Base-by-base conservation (phyloP, 92 coral and sea anemone genomes). In the Pocillopora meandrina region DNA sequence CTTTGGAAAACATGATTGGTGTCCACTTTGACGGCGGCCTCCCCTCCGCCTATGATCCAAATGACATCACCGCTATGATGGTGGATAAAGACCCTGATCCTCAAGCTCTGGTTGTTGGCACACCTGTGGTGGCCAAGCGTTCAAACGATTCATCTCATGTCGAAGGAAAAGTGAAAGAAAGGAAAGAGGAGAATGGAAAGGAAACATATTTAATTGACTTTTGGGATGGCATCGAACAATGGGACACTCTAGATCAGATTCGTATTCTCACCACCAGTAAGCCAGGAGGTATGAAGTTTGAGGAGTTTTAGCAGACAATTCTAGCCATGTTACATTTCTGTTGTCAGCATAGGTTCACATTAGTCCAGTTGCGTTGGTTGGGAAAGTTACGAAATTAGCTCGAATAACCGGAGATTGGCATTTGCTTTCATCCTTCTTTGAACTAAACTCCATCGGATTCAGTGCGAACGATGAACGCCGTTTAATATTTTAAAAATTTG, bases 11-110 rank as follows among this genome's bases (percentile, higher is more conserved):
- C 76, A 82, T 89, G 23, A 56, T 92, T 13, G 31, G 75, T 47
- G 83, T 91, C 56, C 84, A 82, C 84, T 90, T 88, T 85, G 98
- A 94, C 61, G 82, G 84, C 64, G 85, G 81, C 31, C 74, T 78
- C 31, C 69, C 79, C 52, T 65, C 85, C 18, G 77, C 90, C 10
- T 90, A 83, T 81, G 98, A 97, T 82, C 2, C 83, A 7, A 97
- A 97, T 81, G 98, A 97, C 86, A 83, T 91, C 47, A 73, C 95
- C 17, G 98, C 95, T 19, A 88, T 97, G 5, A 92, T 97, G 21
- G 67, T 97, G 14, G 99, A 94, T 87, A 85, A 76, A 42, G 62
- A 73, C 55, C 98, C 99, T 47, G 85, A 64, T n/a, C 72, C 86
- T 47, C 73, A 87, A 13, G 91, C 86, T 34, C 89, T 97, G 31